These are phyloP conservation scores for Spatula versicolor DNA, from an alignment of 2,797 vertebrate genomes.

Conservation along the genomic window DNA sequence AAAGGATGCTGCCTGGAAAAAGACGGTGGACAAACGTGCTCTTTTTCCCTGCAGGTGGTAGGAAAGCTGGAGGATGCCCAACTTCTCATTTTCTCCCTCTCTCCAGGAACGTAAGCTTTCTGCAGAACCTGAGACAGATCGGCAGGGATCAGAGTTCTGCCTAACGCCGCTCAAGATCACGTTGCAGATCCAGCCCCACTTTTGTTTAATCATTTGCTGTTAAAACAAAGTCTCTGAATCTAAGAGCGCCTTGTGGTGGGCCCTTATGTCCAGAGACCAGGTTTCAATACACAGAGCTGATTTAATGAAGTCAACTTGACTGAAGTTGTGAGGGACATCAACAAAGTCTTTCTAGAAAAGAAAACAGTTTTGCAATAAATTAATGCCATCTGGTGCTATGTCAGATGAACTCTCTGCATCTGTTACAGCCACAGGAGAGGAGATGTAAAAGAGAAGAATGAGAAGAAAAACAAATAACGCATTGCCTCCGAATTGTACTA, in stretches of 20 bases:
- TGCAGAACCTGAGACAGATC: neutral
- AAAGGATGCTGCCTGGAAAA: neutral
- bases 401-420: neutral
- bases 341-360: neutral
- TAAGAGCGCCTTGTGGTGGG: neutral
- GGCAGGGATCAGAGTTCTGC: neutral
- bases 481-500: neutral
- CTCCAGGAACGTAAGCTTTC: neutral
- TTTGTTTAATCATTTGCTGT: neutral
- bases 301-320: neutral
- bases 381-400: constrained; percentile 8
- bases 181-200: neutral
- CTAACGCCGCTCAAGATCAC: accelerated
- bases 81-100: neutral
- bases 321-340: neutral
- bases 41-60: accelerated
- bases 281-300: neutral
- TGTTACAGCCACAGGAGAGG: neutral
- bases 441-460: neutral
- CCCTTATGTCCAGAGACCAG: neutral
- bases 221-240: neutral
- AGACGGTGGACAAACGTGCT: neutral
- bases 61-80: neutral
- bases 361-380: neutral
- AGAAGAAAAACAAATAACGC: neutral